Conservation (phyloP, 1,140 invertebrate genomes). For the Sesamia nonagrioides region DNA sequence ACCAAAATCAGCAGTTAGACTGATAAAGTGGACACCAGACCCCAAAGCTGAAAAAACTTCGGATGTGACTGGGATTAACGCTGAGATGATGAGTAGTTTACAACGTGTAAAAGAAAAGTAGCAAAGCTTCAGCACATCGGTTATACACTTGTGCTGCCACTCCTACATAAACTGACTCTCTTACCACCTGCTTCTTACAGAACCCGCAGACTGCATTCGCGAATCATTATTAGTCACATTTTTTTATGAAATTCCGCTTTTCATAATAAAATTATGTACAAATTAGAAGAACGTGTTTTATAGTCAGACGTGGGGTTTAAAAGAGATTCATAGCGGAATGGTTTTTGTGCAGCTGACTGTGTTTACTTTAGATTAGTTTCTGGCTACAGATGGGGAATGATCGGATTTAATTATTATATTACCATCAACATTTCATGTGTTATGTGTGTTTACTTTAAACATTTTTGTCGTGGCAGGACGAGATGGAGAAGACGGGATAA, state of each 20-base stretch:
- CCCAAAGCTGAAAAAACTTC: no score
- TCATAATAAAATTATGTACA: conserved; percentile 31
- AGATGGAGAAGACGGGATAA: no score
- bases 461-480: no score
- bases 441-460: no score
- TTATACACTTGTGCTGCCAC: no score
- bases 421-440: background rate
- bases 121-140: no score
- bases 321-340: conserved; percentile 2
- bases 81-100: no score
- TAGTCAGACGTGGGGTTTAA: background rate
- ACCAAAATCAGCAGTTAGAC: no score
- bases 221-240: background rate
- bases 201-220: background rate
- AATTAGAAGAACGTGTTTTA: conserved; percentile 13
- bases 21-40: no score
- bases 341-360: conserved; percentile 2
- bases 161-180: no score
- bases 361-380: background rate
- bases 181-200: background rate
- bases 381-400: background rate
- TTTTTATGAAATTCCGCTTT: conserved; percentile 17
- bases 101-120: no score
- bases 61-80: no score
- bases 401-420: background rate